Percentiles rank a stretch among this genome's conserved stretches.
phyloP scores from a whole-genome alignment of 2,888 invertebrate species.

The Auanema sp. region DNA sequence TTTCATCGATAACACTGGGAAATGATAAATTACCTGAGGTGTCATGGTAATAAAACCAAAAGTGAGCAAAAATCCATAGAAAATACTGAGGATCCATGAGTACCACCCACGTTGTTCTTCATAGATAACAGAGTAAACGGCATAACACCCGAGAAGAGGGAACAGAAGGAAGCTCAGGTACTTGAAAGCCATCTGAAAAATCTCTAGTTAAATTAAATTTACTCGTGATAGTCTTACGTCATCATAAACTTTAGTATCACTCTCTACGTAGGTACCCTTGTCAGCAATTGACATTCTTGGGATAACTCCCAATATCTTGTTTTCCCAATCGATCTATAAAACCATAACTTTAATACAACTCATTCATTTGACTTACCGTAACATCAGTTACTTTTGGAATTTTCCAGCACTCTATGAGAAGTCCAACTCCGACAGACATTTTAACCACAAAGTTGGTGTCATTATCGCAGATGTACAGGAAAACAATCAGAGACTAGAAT shows the following conservation, averaged over 20 bases:
- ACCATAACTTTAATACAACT: background rate
- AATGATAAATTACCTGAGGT: conserved; percentile 73
- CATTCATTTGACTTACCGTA: conserved; percentile 17
- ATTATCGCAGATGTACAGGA: conserved; percentile 95
- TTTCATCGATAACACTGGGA: background rate
- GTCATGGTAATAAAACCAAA: conserved; percentile 99
- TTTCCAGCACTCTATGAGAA: conserved; percentile 97
- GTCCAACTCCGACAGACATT: conserved; percentile 88
- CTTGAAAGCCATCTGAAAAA: conserved; percentile 79
- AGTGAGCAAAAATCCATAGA: conserved; percentile 94
- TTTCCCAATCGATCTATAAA: conserved; percentile 37
- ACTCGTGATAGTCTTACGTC: conserved; percentile 63
- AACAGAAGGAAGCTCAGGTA: conserved; percentile 95
- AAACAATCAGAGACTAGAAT: conserved; percentile 84
- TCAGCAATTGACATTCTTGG: conserved; percentile 83
- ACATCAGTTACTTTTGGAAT: conserved; percentile 77
- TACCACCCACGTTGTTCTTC: conserved; percentile 95
- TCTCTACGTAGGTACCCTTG: conserved; percentile 93
- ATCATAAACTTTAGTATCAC: conserved; percentile 90
- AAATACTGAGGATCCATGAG: conserved; percentile 91
- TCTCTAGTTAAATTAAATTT: background rate
- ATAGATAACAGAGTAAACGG: conserved; percentile 89
- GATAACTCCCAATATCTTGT: conserved; percentile 77
- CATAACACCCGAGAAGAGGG: conserved; percentile 89
- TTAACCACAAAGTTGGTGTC: conserved; percentile 93